Conservation (phyloP, 2,113 vertebrate species). For the Leucosticte australis region DNA sequence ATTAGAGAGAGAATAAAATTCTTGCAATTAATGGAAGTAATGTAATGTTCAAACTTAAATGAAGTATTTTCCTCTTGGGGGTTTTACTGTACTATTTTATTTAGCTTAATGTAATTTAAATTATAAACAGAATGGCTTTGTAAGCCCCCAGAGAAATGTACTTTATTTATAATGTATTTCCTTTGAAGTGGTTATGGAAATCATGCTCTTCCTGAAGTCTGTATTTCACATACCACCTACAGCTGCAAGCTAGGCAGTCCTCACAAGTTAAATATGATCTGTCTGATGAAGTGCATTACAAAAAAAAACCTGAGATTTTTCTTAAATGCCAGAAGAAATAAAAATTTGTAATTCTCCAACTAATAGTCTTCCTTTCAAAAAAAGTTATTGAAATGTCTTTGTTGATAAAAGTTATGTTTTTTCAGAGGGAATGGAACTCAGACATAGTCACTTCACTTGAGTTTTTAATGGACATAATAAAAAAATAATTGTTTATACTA, state of each 20-base stretch:
- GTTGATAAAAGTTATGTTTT: not conserved
- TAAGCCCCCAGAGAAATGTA: constrained; percentile 27
- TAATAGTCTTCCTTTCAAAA: not conserved
- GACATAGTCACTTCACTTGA: not conserved
- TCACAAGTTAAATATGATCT: not conserved
- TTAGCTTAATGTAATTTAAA: constrained; percentile 49
- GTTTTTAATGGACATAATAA: not conserved
- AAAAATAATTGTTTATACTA: not conserved
- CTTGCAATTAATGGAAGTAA: constrained; percentile 49
- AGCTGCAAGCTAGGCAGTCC: constrained; percentile 1
- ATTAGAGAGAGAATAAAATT: constrained; percentile 23
- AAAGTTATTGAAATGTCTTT: not conserved
- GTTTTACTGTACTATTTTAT: constrained; percentile 34
- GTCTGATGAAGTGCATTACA: not conserved
- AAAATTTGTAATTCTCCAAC: not conserved
- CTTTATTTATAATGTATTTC: constrained; percentile 57
- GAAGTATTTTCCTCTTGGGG: constrained; percentile 42
- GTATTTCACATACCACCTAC: constrained; percentile 15
- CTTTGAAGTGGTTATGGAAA: constrained; percentile 54
- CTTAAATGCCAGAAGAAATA: not conserved
- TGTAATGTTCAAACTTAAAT: constrained; percentile 35
- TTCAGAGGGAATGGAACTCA: not conserved
- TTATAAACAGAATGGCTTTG: constrained; percentile 55
- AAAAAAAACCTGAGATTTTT: not conserved
- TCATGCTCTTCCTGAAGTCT: not conserved